Conservation (phyloP, 2,113 vertebrate genomes). For the Dolichotis patagonum region DNA sequence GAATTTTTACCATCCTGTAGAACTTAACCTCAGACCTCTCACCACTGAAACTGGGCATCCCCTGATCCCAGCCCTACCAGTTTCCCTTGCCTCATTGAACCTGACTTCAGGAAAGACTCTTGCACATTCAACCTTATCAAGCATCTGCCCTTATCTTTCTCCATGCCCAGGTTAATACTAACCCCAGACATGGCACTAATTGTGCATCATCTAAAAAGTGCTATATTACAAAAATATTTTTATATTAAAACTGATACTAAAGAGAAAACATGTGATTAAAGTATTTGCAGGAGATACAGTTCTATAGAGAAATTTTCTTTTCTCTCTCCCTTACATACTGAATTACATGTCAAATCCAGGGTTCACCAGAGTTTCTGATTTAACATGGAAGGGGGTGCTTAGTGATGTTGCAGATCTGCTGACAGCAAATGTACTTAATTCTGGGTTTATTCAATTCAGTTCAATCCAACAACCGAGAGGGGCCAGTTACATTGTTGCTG, state of each 20-base stretch:
- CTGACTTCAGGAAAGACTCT: not conserved
- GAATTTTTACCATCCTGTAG: not conserved
- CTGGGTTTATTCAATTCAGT: not conserved
- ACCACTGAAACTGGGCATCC: not conserved
- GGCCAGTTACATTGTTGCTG: not conserved
- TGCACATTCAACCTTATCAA: not conserved
- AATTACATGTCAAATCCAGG: constrained; percentile 2
- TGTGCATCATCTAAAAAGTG: not conserved
- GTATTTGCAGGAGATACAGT: not conserved
- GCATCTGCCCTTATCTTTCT: not conserved
- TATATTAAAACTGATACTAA: constrained; percentile 37
- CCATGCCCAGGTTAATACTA: not conserved
- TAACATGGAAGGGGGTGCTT: not conserved
- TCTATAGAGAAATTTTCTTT: constrained; percentile 34
- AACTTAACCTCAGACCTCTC: not conserved
- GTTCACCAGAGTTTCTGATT: not conserved
- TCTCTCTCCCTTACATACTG: not conserved
- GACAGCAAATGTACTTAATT: not conserved
- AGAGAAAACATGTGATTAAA: constrained; percentile 28
- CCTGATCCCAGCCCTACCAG: not conserved
- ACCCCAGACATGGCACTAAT: not conserved
- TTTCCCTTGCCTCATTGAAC: not conserved
- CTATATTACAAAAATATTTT: constrained; percentile 33
- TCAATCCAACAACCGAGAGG: not conserved
- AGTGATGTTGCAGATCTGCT: not conserved